These are phyloP conservation scores for Caloenas nicobarica DNA, from an alignment of 2,113 vertebrate species.

Conservation along the genomic window DNA sequence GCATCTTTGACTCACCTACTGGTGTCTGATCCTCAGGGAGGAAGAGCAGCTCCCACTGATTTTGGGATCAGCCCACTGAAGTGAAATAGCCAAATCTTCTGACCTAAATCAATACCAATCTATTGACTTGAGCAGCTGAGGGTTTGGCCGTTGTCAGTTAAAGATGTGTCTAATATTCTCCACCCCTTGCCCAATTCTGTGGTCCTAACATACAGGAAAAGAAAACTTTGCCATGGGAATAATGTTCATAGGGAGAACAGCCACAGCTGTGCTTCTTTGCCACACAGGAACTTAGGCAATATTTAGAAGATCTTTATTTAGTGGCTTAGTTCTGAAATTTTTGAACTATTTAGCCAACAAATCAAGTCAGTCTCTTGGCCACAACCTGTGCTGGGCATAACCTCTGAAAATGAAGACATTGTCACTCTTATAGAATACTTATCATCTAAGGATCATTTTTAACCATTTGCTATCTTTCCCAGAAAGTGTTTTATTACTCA, in stretches of 20 bases:
- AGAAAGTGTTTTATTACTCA: conserved; percentile 6
- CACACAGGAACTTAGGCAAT: background rate
- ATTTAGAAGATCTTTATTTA: background rate
- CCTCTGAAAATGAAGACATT: background rate
- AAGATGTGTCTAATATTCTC: background rate
- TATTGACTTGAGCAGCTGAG: background rate
- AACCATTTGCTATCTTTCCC: background rate
- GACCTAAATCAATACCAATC: background rate
- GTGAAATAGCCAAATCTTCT: background rate
- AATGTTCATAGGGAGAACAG: background rate
- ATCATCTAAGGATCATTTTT: background rate
- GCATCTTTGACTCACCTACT: background rate
- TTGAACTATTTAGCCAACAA: background rate
- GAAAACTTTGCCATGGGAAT: background rate
- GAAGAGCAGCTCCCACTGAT: background rate
- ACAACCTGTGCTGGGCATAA: background rate
- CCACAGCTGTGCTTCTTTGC: background rate
- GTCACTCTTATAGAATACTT: background rate
- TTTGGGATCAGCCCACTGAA: background rate
- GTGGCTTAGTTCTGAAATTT: background rate
- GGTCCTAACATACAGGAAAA: background rate
- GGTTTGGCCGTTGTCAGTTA: background rate
- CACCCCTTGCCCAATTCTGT: background rate
- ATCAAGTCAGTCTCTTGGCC: background rate
- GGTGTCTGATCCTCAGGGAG: conserved; percentile 4